Conservation (phyloP, 2,888 invertebrate genomes). For the Pteria penguin region DNA sequence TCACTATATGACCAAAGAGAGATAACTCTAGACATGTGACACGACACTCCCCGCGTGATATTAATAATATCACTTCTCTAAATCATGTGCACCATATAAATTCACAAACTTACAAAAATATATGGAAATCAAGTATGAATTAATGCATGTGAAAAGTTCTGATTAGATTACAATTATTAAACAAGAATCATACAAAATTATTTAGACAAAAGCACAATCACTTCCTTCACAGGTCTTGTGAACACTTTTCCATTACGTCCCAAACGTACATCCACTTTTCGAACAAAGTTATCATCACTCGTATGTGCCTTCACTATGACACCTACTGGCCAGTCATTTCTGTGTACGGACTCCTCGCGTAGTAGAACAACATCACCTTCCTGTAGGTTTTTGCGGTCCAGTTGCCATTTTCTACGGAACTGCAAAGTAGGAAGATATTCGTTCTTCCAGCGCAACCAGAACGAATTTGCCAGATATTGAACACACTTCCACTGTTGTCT, state of each 20-base stretch:
- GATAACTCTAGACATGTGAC: too few species aligned
- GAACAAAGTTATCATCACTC: conserved; percentile 2
- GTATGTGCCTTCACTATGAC: neutral
- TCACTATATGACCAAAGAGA: too few species aligned
- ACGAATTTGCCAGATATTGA: conserved; percentile 25
- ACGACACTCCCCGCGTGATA: too few species aligned
- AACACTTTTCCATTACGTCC: neutral
- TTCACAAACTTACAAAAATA: too few species aligned
- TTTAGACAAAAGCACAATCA: neutral
- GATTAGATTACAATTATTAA: too few species aligned
- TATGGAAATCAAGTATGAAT: too few species aligned
- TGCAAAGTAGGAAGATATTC: conserved; percentile 31
- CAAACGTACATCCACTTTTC: conserved; percentile 5
- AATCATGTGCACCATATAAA: too few species aligned
- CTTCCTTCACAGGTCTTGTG: neutral
- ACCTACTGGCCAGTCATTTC: conserved; percentile 9
- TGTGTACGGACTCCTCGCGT: neutral
- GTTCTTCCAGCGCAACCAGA: conserved; percentile 35
- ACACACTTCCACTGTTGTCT: conserved; percentile 22
- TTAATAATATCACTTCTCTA: too few species aligned
- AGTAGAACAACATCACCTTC: conserved; percentile 17
- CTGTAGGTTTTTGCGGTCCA: conserved; percentile 3
- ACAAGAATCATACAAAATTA: too few species aligned
- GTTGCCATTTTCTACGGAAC: conserved; percentile 32
- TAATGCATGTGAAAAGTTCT: too few species aligned